phyloP scores from a whole-genome alignment of 2,113 vertebrate species.

The Passer domesticus region DNA sequence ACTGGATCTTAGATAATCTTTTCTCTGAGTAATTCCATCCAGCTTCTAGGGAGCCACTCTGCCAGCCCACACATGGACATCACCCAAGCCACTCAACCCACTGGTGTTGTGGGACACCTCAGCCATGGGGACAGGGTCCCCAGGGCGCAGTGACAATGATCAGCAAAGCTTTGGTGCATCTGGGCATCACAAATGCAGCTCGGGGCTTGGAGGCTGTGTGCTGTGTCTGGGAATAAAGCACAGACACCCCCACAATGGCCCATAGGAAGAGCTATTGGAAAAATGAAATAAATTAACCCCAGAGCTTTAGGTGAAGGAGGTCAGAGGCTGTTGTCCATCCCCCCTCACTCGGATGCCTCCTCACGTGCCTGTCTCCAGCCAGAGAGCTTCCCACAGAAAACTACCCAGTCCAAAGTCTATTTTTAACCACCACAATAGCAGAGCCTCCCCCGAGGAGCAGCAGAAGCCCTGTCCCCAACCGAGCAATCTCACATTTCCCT shows the following conservation, averaged over 20 bases:
- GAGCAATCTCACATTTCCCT: slow-evolving; percentile 48
- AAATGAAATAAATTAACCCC: rapidly evolving
- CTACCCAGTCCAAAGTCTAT: slow-evolving; percentile 23
- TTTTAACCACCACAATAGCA: slow-evolving; percentile 59
- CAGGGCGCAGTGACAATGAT: not conserved
- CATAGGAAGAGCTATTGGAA: not conserved
- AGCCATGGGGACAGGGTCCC: not conserved
- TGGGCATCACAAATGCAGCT: not conserved
- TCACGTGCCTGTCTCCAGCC: not conserved
- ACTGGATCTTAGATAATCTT: not conserved
- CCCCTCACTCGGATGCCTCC: not conserved
- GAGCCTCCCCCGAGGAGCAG: slow-evolving; percentile 1
- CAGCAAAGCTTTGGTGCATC: not conserved
- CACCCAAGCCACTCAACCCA: not conserved
- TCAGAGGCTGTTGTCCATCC: not conserved
- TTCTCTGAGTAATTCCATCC: not conserved
- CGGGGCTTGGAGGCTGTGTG: not conserved
- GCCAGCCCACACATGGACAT: not conserved
- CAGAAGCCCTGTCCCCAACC: slow-evolving; percentile 25
- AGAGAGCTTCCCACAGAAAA: not conserved
- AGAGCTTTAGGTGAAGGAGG: not conserved
- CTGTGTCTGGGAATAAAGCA: not conserved
- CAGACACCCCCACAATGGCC: not conserved
- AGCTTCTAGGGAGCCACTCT: not conserved
- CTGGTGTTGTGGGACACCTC: rapidly evolving